A percentile compares a stretch with the other conserved stretches of the same genome.
These are phyloP conservation scores for Drosophila trapezifrons DNA, from an alignment of 1,140 invertebrate genomes.

Conservation along the genomic window DNA sequence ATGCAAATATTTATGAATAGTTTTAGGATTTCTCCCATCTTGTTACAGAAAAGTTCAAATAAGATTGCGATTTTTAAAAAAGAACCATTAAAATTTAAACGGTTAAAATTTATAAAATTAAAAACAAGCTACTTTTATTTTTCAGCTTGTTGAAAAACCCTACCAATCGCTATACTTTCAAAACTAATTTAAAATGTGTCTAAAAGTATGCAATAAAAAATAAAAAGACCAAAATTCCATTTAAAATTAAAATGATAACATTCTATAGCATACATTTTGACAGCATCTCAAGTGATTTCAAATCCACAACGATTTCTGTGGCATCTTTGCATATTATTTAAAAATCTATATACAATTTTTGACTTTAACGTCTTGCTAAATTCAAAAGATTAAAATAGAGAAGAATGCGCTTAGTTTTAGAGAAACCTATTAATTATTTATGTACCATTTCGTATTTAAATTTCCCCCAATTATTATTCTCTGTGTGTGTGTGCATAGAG, in stretches of 20 bases:
- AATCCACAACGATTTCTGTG: not conserved
- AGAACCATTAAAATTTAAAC: no score
- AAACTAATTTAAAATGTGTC: not conserved
- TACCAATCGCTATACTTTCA: no score
- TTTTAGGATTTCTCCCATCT: no score
- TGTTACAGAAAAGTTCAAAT: no score
- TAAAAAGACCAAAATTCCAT: not conserved
- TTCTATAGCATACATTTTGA: not conserved
- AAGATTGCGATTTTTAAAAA: no score
- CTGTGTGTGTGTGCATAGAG: constrained; percentile 1
- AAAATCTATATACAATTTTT: not conserved
- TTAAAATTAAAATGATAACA: no score
- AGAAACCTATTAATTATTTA: not conserved
- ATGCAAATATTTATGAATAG: no score
- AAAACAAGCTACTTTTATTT: no score
- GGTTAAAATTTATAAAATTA: no score
- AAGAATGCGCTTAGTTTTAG: no score
- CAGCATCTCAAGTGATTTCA: not conserved
- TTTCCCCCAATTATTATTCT: not conserved
- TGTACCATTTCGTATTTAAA: not conserved
- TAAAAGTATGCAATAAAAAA: not conserved
- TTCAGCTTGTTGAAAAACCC: no score
- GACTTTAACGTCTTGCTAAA: not conserved
- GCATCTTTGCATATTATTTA: not conserved
- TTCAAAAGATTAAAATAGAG: not conserved